Conservation (phyloP, 2,797 vertebrate genomes). For the Micrastur ruficollis region DNA sequence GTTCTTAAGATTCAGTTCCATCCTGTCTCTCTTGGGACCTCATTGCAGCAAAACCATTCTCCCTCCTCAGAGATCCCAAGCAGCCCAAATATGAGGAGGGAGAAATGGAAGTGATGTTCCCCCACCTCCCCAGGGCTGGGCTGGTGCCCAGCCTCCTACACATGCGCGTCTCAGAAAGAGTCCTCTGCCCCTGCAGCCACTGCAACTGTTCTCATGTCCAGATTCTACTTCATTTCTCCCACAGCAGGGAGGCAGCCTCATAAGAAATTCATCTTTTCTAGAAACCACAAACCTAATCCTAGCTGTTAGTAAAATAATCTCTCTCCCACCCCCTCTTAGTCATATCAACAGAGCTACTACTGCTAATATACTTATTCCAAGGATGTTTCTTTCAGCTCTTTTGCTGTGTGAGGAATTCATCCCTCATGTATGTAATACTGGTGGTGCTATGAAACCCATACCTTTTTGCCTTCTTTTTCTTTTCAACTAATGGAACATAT, state of each 20-base stretch:
- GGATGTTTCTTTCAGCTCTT: neutral
- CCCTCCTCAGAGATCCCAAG: neutral
- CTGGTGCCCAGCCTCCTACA: neutral
- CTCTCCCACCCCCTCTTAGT: neutral
- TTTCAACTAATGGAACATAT: neutral
- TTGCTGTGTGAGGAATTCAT: neutral
- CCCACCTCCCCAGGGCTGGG: neutral
- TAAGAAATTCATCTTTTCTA: neutral
- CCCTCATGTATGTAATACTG: neutral
- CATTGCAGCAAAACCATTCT: neutral
- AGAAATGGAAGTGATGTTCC: neutral
- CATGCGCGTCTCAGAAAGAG: fast-evolving
- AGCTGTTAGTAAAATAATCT: neutral
- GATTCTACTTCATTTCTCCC: neutral
- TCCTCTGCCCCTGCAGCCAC: neutral
- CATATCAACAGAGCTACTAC: neutral
- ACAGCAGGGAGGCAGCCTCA: neutral
- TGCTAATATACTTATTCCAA: neutral
- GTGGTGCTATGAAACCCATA: neutral
- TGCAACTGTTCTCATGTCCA: neutral
- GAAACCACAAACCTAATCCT: neutral
- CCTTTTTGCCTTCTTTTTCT: neutral
- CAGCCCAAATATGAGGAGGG: neutral
- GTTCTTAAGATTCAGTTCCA: neutral
- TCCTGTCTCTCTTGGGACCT: neutral